Evolutionary conservation across 2,888 invertebrate species (phyloP), one percentile per base, ranked within the genome.

Genomic region (Netelia inedita): DNA sequence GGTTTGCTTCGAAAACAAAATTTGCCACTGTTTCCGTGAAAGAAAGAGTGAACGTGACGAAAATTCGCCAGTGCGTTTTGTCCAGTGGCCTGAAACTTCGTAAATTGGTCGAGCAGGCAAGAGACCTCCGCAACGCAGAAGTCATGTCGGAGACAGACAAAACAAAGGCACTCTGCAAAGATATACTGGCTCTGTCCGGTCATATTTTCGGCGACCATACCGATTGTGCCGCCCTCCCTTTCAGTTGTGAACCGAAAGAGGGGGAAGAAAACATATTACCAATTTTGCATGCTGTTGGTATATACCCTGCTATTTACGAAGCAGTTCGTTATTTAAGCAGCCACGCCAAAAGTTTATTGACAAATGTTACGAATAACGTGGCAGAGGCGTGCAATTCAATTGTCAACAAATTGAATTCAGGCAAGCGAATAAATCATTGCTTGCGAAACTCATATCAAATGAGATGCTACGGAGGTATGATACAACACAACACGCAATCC

Each of bases 401-500:
- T 8, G 28, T 61, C 1, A 23, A 21, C 5, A 85, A 88, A 74
- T 63, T 75, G 11, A 80, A 72, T 21, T 83, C 85, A 46, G 87
- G 86, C 21, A 87, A 88, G 75, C 53, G 88, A 43, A 88, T 91
- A 16, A 92, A 93, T 66, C 65, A 75, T 16, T 53, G 71, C 19
- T 84, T 91, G 75, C 88, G 83, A 80, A 75, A 89, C 11, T 88
- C 88, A 2, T 93, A 92, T 82, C 87, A 90, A 87, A 88, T 82
- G 11, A 86, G 92, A 73, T 91, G 90, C 72, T 82, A 88, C 14
- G 90, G 90, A n/a, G 90, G 93, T 3, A 90, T 88, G 8, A 75
- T 92, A 14, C 88, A 89, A 9, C 91, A 89, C 79, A 92, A 92
- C n/a, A 87, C 87, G 28, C 85, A 83, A 84, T 92, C 21, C 11